Percentiles rank a stretch among this genome's conserved stretches.
Conservation (phyloP, 2,888 invertebrate genomes). For the Hydraecia micacea region DNA sequence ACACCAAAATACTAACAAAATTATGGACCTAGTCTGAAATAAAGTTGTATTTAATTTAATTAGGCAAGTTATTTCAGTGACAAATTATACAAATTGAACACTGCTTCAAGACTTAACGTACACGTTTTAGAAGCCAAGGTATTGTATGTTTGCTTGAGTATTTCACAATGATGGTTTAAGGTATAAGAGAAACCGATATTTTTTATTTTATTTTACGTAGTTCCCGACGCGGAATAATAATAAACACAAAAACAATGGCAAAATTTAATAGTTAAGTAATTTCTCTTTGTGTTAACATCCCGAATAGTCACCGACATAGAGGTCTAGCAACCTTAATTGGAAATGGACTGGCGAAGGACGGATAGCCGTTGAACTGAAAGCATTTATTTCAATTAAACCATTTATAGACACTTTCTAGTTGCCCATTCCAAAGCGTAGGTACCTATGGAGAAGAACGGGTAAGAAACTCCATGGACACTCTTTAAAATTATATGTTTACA, state of each 20-base stretch:
- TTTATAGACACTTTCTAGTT: too few relatives aligned
- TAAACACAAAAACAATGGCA: background rate
- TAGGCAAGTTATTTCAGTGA: slow-evolving; percentile 18
- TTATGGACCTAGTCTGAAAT: too few relatives aligned
- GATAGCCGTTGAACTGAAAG: too few relatives aligned
- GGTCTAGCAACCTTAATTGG: background rate
- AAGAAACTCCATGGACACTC: too few relatives aligned
- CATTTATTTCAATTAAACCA: too few relatives aligned
- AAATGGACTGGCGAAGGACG: background rate
- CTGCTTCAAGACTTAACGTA: slow-evolving; percentile 13
- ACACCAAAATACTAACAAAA: too few relatives aligned
- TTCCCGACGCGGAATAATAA: background rate
- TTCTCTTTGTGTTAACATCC: background rate
- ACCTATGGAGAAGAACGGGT: too few relatives aligned
- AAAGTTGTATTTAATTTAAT: too few relatives aligned
- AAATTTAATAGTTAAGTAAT: background rate
- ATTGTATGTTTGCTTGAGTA: background rate
- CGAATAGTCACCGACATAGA: background rate
- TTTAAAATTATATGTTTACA: too few relatives aligned
- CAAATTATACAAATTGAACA: slow-evolving; percentile 43
- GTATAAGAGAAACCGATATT: background rate
- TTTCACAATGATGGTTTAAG: slow-evolving; percentile 7
- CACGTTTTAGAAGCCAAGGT: slow-evolving; percentile 13
- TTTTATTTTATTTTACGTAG: background rate
- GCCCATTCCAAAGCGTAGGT: too few relatives aligned